phyloP scores from a whole-genome alignment of 2,113 vertebrate species.

The Clarias macrocephalus region DNA sequence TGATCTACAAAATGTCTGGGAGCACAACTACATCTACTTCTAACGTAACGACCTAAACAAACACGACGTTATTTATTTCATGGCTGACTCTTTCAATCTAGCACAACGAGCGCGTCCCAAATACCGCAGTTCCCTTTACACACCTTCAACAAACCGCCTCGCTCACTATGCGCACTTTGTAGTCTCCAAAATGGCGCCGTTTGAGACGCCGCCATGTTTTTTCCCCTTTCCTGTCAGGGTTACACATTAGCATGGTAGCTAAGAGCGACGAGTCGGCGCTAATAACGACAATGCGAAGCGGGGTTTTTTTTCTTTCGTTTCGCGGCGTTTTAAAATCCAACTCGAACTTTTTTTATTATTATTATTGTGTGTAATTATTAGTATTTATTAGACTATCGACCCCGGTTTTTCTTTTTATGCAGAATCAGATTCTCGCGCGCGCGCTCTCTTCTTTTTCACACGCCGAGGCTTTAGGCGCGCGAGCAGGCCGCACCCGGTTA shows the following conservation, averaged over 20 bases:
- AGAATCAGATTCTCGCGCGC: neutral
- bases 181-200: neutral
- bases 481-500: too few species aligned
- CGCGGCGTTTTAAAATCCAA: neutral
- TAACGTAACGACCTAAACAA: too few species aligned
- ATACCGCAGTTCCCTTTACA: neutral
- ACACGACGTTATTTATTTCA: too few species aligned
- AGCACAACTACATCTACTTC: too few species aligned
- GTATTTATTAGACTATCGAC: neutral
- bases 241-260: constrained; percentile 4
- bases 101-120: neutral
- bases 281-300: too few species aligned
- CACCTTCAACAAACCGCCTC: too few species aligned
- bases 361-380: too few species aligned
- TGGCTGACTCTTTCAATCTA: neutral
- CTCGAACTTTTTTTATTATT: neutral
- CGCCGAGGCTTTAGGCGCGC: too few species aligned
- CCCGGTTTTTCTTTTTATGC: neutral
- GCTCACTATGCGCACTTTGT: neutral
- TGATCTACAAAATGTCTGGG: too few species aligned
- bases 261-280: neutral
- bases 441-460: neutral
- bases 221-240: neutral
- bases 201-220: constrained; percentile 12
- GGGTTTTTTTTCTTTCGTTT: too few species aligned